Base-by-base conservation (phyloP, 53 echinoderm and acorn worm species). In the Arbacia lixula region DNA sequence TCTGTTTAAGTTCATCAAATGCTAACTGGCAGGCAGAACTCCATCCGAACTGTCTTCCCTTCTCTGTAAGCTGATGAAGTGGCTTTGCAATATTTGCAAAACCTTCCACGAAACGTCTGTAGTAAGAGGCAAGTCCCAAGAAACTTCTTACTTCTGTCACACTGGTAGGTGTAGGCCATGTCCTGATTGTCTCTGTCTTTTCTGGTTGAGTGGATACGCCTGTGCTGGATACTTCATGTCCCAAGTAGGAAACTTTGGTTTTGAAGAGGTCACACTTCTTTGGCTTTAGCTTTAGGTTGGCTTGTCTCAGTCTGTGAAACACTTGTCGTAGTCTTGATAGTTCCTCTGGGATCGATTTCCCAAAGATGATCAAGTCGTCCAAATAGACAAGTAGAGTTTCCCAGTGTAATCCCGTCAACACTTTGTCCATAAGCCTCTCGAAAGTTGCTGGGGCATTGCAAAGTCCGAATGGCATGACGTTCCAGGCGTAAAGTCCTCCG, bases 341-440 rank as follows among this genome's bases (percentile, higher is more conserved):
- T 31, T 83, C 76, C 20, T 84, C 84, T 11, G 83, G 61, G 11
- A 87, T 72, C 3, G 75, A 58, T 2, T 52, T 73, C 8, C 72
- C 91, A 30, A 86, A 90, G 3, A 90, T 50, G 37, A 90, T 90
- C 3, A 90, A 50, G 24, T 88, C 83, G 50, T 88, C 88, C 3
- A 88, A 25, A n/a, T 83, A 88, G 4, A 88, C 88, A 9, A 88
- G 64, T 8, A 54, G 39, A 16, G 36, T 86, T 34, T 86, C 52
- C 86, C 86, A 90, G 4, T 80, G 51, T 10, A 74, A 12, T 8
- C 74, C 74, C 29, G 50, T 32, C 33, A 74, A 16, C 31, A 74
- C 74, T 36, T 74, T 46, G 53, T 74, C 53, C 74, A 74, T 74
- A 14, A 74, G 53, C 37, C 53, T 51, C 16, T 74, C 74, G 28